Percentiles rank a stretch among this genome's conserved stretches.
Conservation (phyloP, 2,888 invertebrate genomes). For the Heliconius ismenius region DNA sequence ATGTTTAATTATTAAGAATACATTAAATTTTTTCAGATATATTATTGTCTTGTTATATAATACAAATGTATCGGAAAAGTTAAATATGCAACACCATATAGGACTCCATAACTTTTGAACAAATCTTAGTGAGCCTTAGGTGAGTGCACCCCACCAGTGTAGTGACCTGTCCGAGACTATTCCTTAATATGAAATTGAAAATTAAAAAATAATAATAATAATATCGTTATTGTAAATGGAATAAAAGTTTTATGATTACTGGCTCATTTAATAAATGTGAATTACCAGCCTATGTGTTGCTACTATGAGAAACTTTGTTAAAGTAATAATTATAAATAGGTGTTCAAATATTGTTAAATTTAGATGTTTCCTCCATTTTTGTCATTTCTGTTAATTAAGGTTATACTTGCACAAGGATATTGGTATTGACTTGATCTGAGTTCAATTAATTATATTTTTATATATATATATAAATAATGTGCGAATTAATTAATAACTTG, state of each 20-base stretch:
- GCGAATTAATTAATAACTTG: slow-evolving; percentile 77
- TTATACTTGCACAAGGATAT: slow-evolving; percentile 79
- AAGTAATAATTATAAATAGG: slow-evolving; percentile 76
- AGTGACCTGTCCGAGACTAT: slow-evolving; percentile 53
- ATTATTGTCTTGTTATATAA: slow-evolving; percentile 83
- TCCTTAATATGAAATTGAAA: slow-evolving; percentile 69
- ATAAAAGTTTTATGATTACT: slow-evolving; percentile 75
- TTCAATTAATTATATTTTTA: slow-evolving; percentile 78
- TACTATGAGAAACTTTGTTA: slow-evolving; percentile 75
- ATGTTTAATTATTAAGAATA: slow-evolving; percentile 79
- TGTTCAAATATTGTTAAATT: slow-evolving; percentile 81
- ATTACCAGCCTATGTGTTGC: slow-evolving; percentile 73
- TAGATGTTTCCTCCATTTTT: slow-evolving; percentile 75
- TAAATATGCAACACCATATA: slow-evolving; percentile 67
- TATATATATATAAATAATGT: slow-evolving; percentile 69
- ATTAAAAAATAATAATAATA: slow-evolving; percentile 62
- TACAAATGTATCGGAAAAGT: slow-evolving; percentile 79
- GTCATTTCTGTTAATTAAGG: slow-evolving; percentile 74
- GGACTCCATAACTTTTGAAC: slow-evolving; percentile 66
- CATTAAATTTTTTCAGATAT: slow-evolving; percentile 82
- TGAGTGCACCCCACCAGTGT: slow-evolving; percentile 66
- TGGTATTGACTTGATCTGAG: slow-evolving; percentile 80
- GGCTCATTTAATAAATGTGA: slow-evolving; percentile 74
- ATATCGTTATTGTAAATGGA: slow-evolving; percentile 78
- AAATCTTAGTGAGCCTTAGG: slow-evolving; percentile 76